phyloP scores from a whole-genome alignment of 1,140 invertebrate genomes.

The Bombus turneri region DNA sequence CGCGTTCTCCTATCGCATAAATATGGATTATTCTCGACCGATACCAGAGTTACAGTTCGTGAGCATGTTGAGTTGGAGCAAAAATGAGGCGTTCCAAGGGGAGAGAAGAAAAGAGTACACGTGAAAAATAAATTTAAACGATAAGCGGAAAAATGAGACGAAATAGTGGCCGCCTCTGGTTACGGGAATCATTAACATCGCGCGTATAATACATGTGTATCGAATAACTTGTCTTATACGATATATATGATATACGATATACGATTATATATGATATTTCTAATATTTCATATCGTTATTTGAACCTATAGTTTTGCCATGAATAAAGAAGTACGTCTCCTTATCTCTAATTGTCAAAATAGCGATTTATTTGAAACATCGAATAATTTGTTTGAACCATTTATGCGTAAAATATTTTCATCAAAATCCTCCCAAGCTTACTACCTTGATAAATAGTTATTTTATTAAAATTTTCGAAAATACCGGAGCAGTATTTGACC shows the following conservation, averaged over 20 bases:
- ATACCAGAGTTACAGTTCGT: constrained; percentile 7
- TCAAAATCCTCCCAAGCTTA: neutral
- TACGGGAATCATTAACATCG: neutral
- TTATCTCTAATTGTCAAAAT: neutral
- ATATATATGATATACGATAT: too few species aligned
- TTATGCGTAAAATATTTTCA: neutral
- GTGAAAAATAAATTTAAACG: neutral
- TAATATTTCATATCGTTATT: neutral
- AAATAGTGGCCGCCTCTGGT: neutral
- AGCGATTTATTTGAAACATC: neutral
- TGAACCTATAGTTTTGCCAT: neutral
- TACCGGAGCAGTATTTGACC: neutral
- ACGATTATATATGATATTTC: neutral
- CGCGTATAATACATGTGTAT: neutral
- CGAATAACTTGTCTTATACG: neutral
- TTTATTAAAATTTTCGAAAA: neutral
- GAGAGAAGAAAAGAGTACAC: neutral
- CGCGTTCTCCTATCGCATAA: constrained; percentile 27
- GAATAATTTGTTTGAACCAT: neutral
- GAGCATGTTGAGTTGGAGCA: constrained; percentile 5
- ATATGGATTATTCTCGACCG: constrained; percentile 24
- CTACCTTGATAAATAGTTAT: neutral
- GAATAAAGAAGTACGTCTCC: neutral
- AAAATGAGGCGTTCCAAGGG: neutral
- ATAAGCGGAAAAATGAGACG: neutral